Base-by-base conservation (phyloP, 2,113 vertebrate genomes). In the Chlamydotis undulata region DNA sequence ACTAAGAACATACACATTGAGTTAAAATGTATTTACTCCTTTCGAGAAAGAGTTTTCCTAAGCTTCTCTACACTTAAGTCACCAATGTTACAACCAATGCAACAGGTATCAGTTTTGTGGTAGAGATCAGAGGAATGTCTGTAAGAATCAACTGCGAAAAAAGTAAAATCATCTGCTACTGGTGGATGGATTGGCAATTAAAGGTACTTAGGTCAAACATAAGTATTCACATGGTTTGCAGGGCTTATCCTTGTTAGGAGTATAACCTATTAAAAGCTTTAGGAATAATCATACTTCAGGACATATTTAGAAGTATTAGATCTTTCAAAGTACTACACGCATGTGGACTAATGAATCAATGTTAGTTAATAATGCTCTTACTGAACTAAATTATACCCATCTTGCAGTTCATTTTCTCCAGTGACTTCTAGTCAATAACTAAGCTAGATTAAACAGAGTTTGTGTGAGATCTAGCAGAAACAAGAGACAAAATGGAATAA, bases 251-350 rank as follows among this genome's bases (percentile, higher is more conserved):
- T 83, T 83, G 55, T 69, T 93, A 89, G 55, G 45, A 73, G 37
- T 59, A 74, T 35, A 89, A 94, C 12, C 76, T 65, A 71, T 94
- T 92, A 94, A 89, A 93, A 91, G 68, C 74, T 92, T 93, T 87
- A 93, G 64, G 41, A 86, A 77, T 91, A 81, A 90, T 83, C 47
- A 86, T 68, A 77, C 70, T 76, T 94, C 56, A 89, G 56, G 57
- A 80, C 2, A 3, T 16, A 93, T 70, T 91, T 80, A 77, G 64
- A 87, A 82, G 79, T 59, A 83, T 77, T 92, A 89, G 31, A 70
- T 29, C 26, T 68, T 91, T 83, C 52, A 71, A 83, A 90, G 29
- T 69, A 83, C 49, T 81, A 70, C 8, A 60, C 26, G 53, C 29
- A 55, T 35, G 39, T 41, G 31, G 64, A 78, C 52, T 87, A 94